These are phyloP conservation scores for Octonoba sinensis DNA, from an alignment of 2,888 invertebrate species.

Conservation along the genomic window DNA sequence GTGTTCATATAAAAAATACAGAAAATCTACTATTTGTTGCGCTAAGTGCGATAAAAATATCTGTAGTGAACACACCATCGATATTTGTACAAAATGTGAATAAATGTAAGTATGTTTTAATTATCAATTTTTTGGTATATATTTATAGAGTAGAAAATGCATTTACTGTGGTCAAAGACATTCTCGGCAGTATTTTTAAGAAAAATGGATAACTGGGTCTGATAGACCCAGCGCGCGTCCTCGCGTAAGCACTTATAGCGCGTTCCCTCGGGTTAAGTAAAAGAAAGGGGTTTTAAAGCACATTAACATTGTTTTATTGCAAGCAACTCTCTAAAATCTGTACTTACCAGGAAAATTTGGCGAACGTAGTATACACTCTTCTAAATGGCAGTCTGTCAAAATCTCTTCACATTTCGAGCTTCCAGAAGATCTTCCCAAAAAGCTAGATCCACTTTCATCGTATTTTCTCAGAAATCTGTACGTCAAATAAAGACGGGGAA, in stretches of 20 bases:
- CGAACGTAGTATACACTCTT: constrained; percentile 82
- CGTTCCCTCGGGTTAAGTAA: constrained; percentile 2
- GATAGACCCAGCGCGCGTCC: not conserved
- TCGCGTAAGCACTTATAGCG: constrained; percentile 2
- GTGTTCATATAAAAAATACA: too few species aligned
- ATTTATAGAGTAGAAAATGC: not conserved
- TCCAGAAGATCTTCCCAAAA: constrained; percentile 1
- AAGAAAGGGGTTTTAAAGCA: too few species aligned
- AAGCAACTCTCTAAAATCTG: too few species aligned
- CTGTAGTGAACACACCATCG: too few species aligned
- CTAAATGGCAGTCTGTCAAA: constrained; percentile 81
- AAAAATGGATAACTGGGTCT: not conserved
- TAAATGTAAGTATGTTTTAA: not conserved
- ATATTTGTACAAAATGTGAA: not conserved
- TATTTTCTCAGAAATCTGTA: constrained; percentile 80
- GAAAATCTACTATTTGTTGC: too few species aligned
- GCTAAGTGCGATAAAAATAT: too few species aligned
- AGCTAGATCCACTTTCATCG: too few species aligned
- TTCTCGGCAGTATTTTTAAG: not conserved
- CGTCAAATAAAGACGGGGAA: constrained; percentile 62
- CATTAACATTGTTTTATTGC: too few species aligned
- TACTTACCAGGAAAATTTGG: constrained; percentile 84
- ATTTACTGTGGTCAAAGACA: too few species aligned
- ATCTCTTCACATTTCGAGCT: constrained; percentile 81
- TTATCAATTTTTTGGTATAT: not conserved